These are phyloP conservation scores for Neomonachus schauinslandi DNA, from an alignment of 2,113 vertebrate species.

Conservation along the genomic window DNA sequence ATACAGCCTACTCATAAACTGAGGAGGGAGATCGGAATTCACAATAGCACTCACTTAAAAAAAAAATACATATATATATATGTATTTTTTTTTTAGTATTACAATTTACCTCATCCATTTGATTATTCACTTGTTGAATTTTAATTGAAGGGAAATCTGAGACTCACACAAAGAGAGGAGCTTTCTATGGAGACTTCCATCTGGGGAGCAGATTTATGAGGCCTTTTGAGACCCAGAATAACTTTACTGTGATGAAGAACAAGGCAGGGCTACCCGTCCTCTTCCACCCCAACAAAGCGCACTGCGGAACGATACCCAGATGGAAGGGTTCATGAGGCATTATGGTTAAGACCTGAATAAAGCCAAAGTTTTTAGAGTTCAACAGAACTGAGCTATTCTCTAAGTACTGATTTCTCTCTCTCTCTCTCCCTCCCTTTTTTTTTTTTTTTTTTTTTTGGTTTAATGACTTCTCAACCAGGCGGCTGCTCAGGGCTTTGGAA, in stretches of 20 bases:
- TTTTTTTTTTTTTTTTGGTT: slow-evolving; percentile 26
- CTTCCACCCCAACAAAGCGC: slow-evolving; percentile 45
- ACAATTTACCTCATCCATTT: slow-evolving; percentile 74
- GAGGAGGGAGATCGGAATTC: slow-evolving; percentile 52
- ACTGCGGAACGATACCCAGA: slow-evolving; percentile 63
- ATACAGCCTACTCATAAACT: slow-evolving; percentile 72
- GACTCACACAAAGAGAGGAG: slow-evolving; percentile 49
- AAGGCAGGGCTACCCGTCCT: slow-evolving; percentile 63
- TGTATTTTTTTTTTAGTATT: background rate
- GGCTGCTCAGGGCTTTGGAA: background rate
- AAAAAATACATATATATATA: background rate
- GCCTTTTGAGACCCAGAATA: slow-evolving; percentile 82
- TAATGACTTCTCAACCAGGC: slow-evolving; percentile 50
- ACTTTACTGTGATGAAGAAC: slow-evolving; percentile 75
- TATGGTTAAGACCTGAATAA: slow-evolving; percentile 53
- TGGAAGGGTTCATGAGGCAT: slow-evolving; percentile 55
- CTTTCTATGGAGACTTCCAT: slow-evolving; percentile 84
- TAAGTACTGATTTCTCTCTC: background rate
- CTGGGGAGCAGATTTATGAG: slow-evolving; percentile 85
- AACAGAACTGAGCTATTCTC: slow-evolving; percentile 61
- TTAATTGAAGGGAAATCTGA: slow-evolving; percentile 80
- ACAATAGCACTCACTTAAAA: background rate
- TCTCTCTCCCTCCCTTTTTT: accelerated
- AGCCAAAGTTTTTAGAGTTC: slow-evolving; percentile 56
- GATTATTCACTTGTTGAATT: slow-evolving; percentile 83